Evolutionary conservation across 2,113 vertebrate genomes (phyloP), one percentile per base, ranked within the genome.

Genomic region (Addax nasomaculatus): DNA sequence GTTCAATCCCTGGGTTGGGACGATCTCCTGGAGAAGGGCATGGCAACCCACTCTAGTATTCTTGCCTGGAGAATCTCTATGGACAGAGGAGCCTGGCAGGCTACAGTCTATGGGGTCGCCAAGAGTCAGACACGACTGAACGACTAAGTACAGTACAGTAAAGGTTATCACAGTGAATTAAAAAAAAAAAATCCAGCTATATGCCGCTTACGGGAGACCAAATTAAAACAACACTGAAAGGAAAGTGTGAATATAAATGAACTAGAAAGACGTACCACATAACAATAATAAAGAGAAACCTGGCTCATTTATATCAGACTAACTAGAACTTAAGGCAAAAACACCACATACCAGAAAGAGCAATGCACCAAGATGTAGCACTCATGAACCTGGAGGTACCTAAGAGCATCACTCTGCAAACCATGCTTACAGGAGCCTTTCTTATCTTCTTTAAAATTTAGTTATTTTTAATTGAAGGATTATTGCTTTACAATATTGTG

Each of bases 191-290:
- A 70, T 39, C 49, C 51, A 94, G 25, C 6, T 36, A 51, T 67
- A n/a, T 83, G 16, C 2, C 3, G 43, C 30, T 88, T 79, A n/a
- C 3, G 13, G 15, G 64, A 70, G 17, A 70, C 9, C 19, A 36
- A 89, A 43, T 47, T n/a, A 79, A 97, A 95, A 86, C 15, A 81
- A 96, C 80, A 91, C 60, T 27, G 81, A 80, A 92, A 96, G n/a
- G 5, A 60, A 92, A 64, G 9, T 25, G n/a, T 76, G 12, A 90
- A 76, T 45, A 5, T 70, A 92, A 90, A 79, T 39, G 30, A 84
- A 83, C 89, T 13, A 93, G 89, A 92, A 92, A n/a, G 51, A n/a
- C 27, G 2, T 79, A 60, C 10, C 6, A 43, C 36, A 10, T 53
- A 93, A 85, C 85, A 64, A 93, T 14, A 84, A 64, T n/a, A 30